Percentiles rank a stretch among this genome's conserved stretches.
These are phyloP conservation scores for Campylomormyrus tamandua DNA, from an alignment of 2,113 vertebrate species.

Conservation along the genomic window DNA sequence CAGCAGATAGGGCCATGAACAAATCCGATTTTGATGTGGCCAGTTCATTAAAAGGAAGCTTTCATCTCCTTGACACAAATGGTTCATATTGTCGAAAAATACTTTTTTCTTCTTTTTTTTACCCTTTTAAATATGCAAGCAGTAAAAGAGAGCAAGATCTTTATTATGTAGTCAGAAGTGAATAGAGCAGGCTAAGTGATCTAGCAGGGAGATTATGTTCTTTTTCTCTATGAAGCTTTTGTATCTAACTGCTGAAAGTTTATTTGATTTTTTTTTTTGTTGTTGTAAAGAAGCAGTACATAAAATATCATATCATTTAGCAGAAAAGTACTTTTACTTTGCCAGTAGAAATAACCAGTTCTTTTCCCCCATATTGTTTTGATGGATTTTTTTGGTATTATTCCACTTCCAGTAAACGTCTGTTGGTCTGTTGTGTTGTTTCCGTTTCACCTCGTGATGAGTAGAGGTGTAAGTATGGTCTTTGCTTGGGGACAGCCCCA, in stretches of 20 bases:
- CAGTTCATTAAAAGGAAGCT: constrained; percentile 47
- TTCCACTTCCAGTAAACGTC: neutral
- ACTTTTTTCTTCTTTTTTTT: constrained; percentile 35
- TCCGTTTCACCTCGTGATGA: constrained; percentile 46
- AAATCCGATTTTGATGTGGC: constrained; percentile 34
- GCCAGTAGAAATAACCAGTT: neutral
- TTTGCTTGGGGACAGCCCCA: constrained; percentile 45
- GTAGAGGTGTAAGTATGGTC: constrained; percentile 53
- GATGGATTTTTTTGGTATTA: neutral
- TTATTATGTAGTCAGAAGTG: neutral
- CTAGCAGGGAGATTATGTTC: neutral
- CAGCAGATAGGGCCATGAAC: constrained; percentile 42
- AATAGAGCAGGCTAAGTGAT: constrained; percentile 1
- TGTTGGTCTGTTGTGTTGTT: constrained; percentile 27
- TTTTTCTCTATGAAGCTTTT: neutral
- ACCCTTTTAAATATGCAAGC: constrained; percentile 40
- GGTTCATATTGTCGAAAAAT: constrained; percentile 52
- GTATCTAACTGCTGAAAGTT: neutral
- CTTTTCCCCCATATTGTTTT: neutral
- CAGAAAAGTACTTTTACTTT: neutral
- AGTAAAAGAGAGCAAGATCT: constrained; percentile 33
- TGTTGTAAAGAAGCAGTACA: neutral
- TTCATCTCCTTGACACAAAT: constrained; percentile 44
- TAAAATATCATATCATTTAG: neutral
- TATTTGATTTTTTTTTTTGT: neutral